Evolutionary conservation across 2,888 invertebrate species (phyloP).

Genomic region (Chrysotoxum bicinctum): DNA sequence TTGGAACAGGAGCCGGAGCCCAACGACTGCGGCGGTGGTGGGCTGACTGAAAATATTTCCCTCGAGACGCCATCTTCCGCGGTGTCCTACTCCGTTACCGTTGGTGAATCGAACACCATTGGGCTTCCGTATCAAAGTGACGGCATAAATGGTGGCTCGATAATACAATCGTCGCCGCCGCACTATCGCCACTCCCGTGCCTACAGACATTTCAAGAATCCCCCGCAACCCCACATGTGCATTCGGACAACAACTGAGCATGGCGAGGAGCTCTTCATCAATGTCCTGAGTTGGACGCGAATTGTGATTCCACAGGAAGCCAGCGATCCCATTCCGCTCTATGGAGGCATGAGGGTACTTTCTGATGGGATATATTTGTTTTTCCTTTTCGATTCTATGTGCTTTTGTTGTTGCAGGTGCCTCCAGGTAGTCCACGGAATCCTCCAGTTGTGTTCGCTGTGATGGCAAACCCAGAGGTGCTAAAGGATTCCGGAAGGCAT

Average conservation of each 20-base stretch:
- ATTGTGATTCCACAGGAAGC: conserved; percentile 86
- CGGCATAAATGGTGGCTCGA: conserved; percentile 53
- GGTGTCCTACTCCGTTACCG: conserved; percentile 22
- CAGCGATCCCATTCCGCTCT: conserved; percentile 86
- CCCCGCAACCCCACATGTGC: conserved; percentile 90
- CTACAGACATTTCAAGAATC: conserved; percentile 87
- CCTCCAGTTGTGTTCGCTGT: conserved; percentile 87
- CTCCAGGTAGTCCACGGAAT: conserved; percentile 85
- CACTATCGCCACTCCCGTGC: conserved; percentile 85
- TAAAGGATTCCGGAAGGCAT: conserved; percentile 87
- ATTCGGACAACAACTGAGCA: conserved; percentile 84
- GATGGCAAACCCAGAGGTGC: conserved; percentile 88
- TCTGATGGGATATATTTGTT: background rate
- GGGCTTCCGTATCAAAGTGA: conserved; percentile 61
- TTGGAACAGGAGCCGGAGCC: conserved; percentile 47
- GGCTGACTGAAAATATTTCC: conserved; percentile 27
- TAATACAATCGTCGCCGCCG: conserved; percentile 82
- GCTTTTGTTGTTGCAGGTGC: conserved; percentile 81
- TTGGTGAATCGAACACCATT: conserved; percentile 38
- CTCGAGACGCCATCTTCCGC: conserved; percentile 66
- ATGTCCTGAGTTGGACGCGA: conserved; percentile 89
- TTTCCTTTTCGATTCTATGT: background rate
- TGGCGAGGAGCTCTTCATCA: conserved; percentile 84
- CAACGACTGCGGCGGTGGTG: conserved; percentile 9
- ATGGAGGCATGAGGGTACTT: conserved; percentile 87